phyloP scores from a whole-genome alignment of 1,140 invertebrate genomes.

The Drosophila nebulosa region DNA sequence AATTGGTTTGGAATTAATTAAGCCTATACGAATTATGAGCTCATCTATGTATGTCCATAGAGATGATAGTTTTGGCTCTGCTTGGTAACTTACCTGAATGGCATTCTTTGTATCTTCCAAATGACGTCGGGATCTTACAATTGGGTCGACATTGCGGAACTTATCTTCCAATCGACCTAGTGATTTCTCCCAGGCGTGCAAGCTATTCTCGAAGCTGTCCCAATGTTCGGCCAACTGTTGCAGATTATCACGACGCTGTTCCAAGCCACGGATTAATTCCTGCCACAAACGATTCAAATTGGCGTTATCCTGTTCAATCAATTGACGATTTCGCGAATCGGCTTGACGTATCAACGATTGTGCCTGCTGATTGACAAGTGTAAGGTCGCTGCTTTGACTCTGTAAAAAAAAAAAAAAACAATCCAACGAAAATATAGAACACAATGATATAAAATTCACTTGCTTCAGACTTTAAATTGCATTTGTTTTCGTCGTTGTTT shows the following conservation, averaged over 20 bases:
- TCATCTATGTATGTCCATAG: neutral
- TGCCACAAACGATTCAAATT: slow-evolving; percentile 89
- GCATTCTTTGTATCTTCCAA: slow-evolving; percentile 86
- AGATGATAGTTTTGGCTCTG: neutral
- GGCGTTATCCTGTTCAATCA: slow-evolving; percentile 84
- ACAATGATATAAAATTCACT: slow-evolving; percentile 3
- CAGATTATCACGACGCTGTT: slow-evolving; percentile 84
- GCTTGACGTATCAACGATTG: slow-evolving; percentile 85
- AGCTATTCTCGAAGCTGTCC: slow-evolving; percentile 88
- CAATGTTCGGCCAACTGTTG: slow-evolving; percentile 87
- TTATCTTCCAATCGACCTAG: slow-evolving; percentile 86
- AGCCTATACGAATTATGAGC: slow-evolving; percentile 7
- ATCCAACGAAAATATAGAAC: too few species aligned
- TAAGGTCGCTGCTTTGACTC: slow-evolving; percentile 74
- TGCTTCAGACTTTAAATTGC: neutral
- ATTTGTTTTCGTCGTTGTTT: neutral
- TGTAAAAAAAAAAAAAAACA: slow-evolving; percentile 29
- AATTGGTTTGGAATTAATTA: slow-evolving; percentile 10
- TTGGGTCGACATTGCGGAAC: slow-evolving; percentile 87
- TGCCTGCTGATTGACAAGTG: slow-evolving; percentile 84
- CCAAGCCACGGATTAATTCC: slow-evolving; percentile 86
- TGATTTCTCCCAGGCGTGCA: slow-evolving; percentile 85
- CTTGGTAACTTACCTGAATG: slow-evolving; percentile 85
- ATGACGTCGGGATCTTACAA: slow-evolving; percentile 87
- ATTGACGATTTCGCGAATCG: slow-evolving; percentile 84